Percentiles rank a stretch among this genome's conserved stretches.
Conservation (phyloP, 2,888 invertebrate genomes). For the Limnephilus marmoratus region DNA sequence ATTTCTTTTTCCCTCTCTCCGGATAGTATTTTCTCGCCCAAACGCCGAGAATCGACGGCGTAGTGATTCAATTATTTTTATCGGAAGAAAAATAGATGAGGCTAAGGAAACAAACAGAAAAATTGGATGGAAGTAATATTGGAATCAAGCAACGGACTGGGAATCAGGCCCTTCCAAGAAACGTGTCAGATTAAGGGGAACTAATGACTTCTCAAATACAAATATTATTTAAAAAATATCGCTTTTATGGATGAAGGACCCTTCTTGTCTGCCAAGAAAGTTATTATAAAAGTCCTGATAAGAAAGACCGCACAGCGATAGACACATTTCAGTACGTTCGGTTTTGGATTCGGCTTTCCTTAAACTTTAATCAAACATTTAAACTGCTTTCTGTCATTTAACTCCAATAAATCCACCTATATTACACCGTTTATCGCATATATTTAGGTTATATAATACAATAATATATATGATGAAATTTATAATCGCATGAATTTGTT, state of each 20-base stretch:
- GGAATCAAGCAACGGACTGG: conserved; percentile 53
- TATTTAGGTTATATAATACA: no score
- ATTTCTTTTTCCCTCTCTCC: background rate
- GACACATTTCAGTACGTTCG: no score
- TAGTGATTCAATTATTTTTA: conserved; percentile 61
- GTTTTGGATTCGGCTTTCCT: no score
- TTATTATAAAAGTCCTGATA: background rate
- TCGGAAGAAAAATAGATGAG: conserved; percentile 57
- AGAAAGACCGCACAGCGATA: no score
- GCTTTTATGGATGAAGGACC: background rate
- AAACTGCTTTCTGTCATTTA: no score
- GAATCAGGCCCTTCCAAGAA: background rate
- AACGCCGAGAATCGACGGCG: conserved; percentile 49
- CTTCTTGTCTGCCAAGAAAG: background rate
- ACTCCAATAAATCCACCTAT: no score
- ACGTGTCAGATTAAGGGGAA: background rate
- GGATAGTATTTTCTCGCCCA: conserved; percentile 20
- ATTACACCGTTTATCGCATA: no score
- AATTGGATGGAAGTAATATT: conserved; percentile 42
- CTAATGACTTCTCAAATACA: conserved; percentile 10
- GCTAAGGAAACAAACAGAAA: conserved; percentile 49
- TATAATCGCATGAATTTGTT: no score
- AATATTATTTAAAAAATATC: background rate
- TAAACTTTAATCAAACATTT: no score
- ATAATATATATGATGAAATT: no score